phyloP scores from a whole-genome alignment of 2,888 invertebrate genomes.

The Litoditis marina region DNA sequence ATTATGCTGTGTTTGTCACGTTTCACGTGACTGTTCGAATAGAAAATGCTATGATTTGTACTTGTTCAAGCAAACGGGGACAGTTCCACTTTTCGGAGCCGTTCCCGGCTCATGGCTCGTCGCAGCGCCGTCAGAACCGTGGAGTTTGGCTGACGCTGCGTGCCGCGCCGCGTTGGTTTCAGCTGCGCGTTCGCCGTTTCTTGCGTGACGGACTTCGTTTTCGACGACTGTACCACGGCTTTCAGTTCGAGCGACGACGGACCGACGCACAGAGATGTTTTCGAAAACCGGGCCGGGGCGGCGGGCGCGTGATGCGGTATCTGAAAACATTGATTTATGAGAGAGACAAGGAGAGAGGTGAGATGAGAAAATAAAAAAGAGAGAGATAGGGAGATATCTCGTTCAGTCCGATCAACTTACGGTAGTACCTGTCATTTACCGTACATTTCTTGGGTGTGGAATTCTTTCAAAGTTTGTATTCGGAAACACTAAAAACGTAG shows the following conservation, averaged over 20 bases:
- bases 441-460: no score
- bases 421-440: no score
- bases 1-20: no score
- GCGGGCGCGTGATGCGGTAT: background rate
- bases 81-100: constrained; percentile 12
- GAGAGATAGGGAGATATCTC: background rate
- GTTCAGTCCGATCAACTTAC: no score
- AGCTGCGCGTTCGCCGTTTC: constrained; percentile 1
- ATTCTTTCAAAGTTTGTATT: no score
- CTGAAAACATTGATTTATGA: constrained; percentile 7
- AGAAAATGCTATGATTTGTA: no score
- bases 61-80: constrained; percentile 7
- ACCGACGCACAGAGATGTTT: constrained; percentile 43
- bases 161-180: constrained; percentile 6
- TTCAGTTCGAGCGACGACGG: constrained; percentile 45
- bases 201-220: constrained; percentile 36
- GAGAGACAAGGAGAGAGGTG: no score
- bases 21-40: no score
- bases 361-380: background rate
- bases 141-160: constrained; percentile 19
- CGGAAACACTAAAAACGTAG: no score
- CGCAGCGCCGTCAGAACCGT: constrained; percentile 39
- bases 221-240: constrained; percentile 36
- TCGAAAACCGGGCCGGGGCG: constrained; percentile 24
- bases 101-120: constrained; percentile 37